These are phyloP conservation scores for Antechinus flavipes DNA, from an alignment of 2,113 vertebrate species.

Conservation along the genomic window DNA sequence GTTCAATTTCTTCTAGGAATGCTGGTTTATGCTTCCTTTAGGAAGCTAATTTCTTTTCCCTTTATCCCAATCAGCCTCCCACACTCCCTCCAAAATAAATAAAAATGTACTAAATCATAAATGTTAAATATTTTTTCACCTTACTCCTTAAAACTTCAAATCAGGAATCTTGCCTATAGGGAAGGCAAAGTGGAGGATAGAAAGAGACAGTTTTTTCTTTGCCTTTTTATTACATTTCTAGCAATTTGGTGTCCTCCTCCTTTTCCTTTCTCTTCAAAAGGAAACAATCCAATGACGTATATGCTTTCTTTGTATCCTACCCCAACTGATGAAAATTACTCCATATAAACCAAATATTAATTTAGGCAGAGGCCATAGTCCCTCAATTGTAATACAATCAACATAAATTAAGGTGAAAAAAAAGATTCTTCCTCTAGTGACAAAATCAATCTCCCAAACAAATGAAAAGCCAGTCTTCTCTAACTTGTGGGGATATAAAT, in stretches of 20 bases:
- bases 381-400: conserved; percentile 50
- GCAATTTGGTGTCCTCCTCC: conserved; percentile 46
- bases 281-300: conserved; percentile 45
- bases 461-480: conserved; percentile 45
- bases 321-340: conserved; percentile 60
- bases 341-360: conserved; percentile 58
- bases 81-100: conserved; percentile 30
- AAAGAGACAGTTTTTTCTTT: conserved; percentile 66
- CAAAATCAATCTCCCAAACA: conserved; percentile 50
- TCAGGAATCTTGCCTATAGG: background rate
- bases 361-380: conserved; percentile 52
- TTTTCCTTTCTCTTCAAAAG: conserved; percentile 58
- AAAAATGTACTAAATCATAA: conserved; percentile 14
- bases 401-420: conserved; percentile 31
- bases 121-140: conserved; percentile 41
- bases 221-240: conserved; percentile 71
- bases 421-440: conserved; percentile 50
- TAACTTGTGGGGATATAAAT: conserved; percentile 37
- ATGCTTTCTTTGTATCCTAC: conserved; percentile 52
- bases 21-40: conserved; percentile 14
- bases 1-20: background rate
- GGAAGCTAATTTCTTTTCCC: conserved; percentile 37
- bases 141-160: conserved; percentile 43
- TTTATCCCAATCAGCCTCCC: conserved; percentile 31
- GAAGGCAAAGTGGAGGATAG: conserved; percentile 51